These are phyloP conservation scores for Lampris megalopsis DNA, from an alignment of 2,113 vertebrate species.

Conservation along the genomic window DNA sequence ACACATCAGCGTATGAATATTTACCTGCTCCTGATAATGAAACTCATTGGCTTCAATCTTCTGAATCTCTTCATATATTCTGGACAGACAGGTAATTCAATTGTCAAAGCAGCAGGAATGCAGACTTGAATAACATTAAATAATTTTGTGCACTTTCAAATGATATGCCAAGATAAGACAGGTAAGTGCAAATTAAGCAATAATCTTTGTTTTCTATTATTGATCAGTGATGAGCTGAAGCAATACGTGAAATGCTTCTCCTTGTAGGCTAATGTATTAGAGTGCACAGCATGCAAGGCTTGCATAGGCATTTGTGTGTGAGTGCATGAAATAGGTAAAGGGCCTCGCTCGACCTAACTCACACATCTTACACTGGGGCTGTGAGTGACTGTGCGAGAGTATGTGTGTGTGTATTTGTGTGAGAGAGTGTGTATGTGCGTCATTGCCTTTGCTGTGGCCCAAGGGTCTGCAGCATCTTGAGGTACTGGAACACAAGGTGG, in stretches of 20 bases:
- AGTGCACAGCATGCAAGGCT: too few species aligned
- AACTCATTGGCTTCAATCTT: slow-evolving; percentile 98
- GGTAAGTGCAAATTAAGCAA: too few species aligned
- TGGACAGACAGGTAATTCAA: slow-evolving; percentile 55
- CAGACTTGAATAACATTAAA: not conserved
- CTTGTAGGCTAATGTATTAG: too few species aligned
- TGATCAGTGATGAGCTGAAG: too few species aligned
- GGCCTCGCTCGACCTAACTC: too few species aligned
- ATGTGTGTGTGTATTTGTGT: not conserved
- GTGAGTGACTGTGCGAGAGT: not conserved
- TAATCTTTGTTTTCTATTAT: too few species aligned
- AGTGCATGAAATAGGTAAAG: too few species aligned
- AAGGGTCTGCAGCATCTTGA: slow-evolving; percentile 94
- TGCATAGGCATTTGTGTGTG: too few species aligned
- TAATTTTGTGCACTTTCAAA: slow-evolving; percentile 11
- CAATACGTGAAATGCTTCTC: too few species aligned
- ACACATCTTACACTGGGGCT: too few species aligned
- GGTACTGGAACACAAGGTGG: slow-evolving; percentile 94
- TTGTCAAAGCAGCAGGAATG: slow-evolving; percentile 8
- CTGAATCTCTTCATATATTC: slow-evolving; percentile 97
- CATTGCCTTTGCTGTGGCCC: slow-evolving; percentile 91
- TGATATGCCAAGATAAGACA: not conserved
- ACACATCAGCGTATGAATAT: not conserved
- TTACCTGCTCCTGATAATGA: slow-evolving; percentile 96
- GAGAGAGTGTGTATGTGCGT: not conserved